Base-by-base conservation (phyloP, 1,140 invertebrate genomes). In the Ceratitis capitata region DNA sequence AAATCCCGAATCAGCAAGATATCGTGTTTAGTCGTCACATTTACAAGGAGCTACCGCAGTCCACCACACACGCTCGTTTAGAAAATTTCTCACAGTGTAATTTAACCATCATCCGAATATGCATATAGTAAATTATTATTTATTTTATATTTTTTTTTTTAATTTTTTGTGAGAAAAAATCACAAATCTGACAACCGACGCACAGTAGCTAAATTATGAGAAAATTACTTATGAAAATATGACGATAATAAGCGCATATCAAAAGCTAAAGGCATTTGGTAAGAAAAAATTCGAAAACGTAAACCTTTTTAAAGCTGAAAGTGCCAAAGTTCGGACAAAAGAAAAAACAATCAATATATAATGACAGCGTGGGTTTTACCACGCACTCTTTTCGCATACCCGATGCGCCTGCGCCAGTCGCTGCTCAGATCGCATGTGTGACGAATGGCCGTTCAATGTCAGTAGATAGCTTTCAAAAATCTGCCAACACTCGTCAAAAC, bases 171-270 rank as follows among this genome's bases (percentile, higher is more conserved):
- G n/a, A n/a, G 9, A 69, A 78, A 78, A 78, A 78, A 45, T 78
- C 42, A 78, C 7, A 78, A 78, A 78, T 78, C 69, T 78, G 69
- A 78, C 69, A 78, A 45, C 69, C 69, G 69, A 35, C 39, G n/a
- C 69, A 78, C 69, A 78, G 69, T 78, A 78, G 69, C 69, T n/a
- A 78, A 78, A 78, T 78, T 78, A 78, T 45, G 69, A 32, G 69
- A 78, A 78, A 78, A 78, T 78, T 78, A 47, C n/a, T 47, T 42
- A 45, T 19, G 19, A 78, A 78, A 78, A 78, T 45, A 42, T 39
- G 23, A 19, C 35, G 69, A 78, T 78, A 78, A 78, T 78, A 78
- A 78, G 35, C 69, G 7, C 69, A 78, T 78, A 78, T 78, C 23
- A 39, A 45, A 23, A 35, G 2, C n/a, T 78, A 26, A 42, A 45